phyloP scores from a whole-genome alignment of 1,140 invertebrate species.

The Papilio glaucus region DNA sequence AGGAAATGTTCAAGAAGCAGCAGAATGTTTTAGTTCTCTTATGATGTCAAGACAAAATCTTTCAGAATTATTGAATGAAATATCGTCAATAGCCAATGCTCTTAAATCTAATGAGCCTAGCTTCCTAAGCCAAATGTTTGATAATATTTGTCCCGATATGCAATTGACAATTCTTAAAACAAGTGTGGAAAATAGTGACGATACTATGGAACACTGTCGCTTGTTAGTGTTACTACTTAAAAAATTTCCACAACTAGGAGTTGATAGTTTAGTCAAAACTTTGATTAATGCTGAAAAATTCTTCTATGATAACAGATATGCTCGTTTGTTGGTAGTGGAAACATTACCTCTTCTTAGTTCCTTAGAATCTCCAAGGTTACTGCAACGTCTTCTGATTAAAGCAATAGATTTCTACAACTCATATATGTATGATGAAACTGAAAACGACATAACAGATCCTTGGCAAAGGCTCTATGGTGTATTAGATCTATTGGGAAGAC shows the following conservation, averaged over 20 bases:
- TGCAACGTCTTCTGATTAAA: slow-evolving; percentile 86
- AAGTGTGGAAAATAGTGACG: slow-evolving; percentile 93
- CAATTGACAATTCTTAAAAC: slow-evolving; percentile 90
- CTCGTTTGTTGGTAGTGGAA: slow-evolving; percentile 89
- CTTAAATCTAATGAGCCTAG: slow-evolving; percentile 85
- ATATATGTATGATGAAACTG: slow-evolving; percentile 86
- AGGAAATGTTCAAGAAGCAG: slow-evolving; percentile 91
- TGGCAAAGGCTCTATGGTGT: slow-evolving; percentile 92
- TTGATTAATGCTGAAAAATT: slow-evolving; percentile 90
- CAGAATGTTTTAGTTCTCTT: slow-evolving; percentile 90
- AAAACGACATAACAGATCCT: slow-evolving; percentile 88
- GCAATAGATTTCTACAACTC: slow-evolving; percentile 86
- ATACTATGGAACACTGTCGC: slow-evolving; percentile 94
- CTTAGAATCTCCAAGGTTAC: slow-evolving; percentile 86
- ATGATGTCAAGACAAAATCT: slow-evolving; percentile 78
- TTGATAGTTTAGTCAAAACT: slow-evolving; percentile 90
- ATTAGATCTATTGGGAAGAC: slow-evolving; percentile 88
- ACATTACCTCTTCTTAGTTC: slow-evolving; percentile 88
- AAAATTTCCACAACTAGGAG: slow-evolving; percentile 93
- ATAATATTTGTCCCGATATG: slow-evolving; percentile 87
- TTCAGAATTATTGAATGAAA: slow-evolving; percentile 90
- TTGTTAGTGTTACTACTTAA: slow-evolving; percentile 90
- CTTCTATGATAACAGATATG: slow-evolving; percentile 89
- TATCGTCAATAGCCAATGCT: slow-evolving; percentile 90
- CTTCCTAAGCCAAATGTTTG: slow-evolving; percentile 87